Evolutionary conservation across 2,113 vertebrate genomes (phyloP), one percentile per base, ranked within the genome.

Genomic region (Perognathus longimembris): DNA sequence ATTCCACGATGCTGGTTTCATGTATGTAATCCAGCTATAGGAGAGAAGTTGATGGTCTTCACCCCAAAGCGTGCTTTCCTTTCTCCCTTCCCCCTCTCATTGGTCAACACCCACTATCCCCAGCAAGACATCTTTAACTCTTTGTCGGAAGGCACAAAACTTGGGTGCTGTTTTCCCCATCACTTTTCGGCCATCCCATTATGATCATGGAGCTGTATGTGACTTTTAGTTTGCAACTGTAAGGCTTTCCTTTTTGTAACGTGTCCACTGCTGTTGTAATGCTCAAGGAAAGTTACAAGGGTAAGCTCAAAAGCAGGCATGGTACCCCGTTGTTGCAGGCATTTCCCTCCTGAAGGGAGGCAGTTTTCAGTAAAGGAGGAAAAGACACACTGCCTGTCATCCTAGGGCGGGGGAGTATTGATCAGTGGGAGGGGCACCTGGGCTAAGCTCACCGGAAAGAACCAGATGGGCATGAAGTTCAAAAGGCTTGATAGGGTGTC

Each of bases 221-320:
- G 86, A 38, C 79, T 67, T 85, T 90, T 24, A n/a, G 12, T 75
- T 90, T 92, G 57, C 30, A 69, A 57, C 79, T 87, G 54, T 82
- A 89, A 14, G 63, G 36, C 40, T 79, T 3, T 32, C 45, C 54
- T 20, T 30, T 22, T 82, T 30, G n/a, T 79, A 77, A 76, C 36
- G 12, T 18, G 7, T n/a, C 22, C 42, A 26, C 12, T 57, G 5
- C 70, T 42, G 10, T 73, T 32, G 57, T 28, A 17, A 63, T 69
- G 57, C 73, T 89, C 5, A 32, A 71, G 38, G 45, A 54, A 90
- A 50, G 24, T 30, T 40, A 7, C 50, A 30, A 34, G 28, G 3
- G 11, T 14, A 54, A 18, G 50, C 50, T 54, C 5, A 11, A 28
- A 69, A 76, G 61, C 70, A 36, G 6, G 8, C 5, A 2, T 54